phyloP scores from a whole-genome alignment of 2,113 vertebrate genomes.

The Limanda limanda region DNA sequence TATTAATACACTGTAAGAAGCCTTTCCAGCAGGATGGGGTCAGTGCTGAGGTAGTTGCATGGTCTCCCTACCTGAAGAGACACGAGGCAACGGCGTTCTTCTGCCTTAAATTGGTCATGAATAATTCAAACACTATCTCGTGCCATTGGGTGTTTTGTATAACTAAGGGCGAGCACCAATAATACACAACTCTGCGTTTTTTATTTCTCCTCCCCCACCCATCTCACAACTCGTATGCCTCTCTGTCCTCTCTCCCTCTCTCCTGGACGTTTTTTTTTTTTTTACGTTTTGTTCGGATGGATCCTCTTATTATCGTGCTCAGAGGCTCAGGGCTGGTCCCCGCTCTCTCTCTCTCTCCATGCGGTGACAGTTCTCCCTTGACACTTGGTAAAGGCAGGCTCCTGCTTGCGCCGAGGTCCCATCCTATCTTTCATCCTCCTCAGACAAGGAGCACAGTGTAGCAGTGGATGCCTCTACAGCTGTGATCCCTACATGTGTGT shows the following conservation, averaged over 20 bases:
- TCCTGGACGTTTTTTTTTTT: conserved; percentile 22
- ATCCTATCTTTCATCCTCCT: conserved; percentile 24
- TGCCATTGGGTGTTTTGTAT: conserved; percentile 19
- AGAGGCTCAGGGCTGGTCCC: conserved; percentile 55
- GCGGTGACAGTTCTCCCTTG: conserved; percentile 74
- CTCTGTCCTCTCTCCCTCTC: conserved; percentile 24
- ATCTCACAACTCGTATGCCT: conserved; percentile 36
- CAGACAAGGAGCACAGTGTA: conserved; percentile 15
- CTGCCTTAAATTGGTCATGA: conserved; percentile 30
- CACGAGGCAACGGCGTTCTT: not conserved
- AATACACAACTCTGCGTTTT: conserved; percentile 32
- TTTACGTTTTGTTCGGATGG: conserved; percentile 48
- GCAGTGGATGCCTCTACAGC: conserved; percentile 5
- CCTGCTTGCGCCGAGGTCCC: conserved; percentile 54
- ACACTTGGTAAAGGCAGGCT: conserved; percentile 77
- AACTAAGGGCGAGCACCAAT: conserved; percentile 27
- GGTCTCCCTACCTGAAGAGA: not conserved
- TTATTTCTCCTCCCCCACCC: conserved; percentile 39
- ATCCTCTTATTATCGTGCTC: conserved; percentile 73
- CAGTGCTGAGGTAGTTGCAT: not conserved
- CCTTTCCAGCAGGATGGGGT: conserved; percentile 23
- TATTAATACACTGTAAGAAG: conserved; percentile 43
- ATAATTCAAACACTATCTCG: conserved; percentile 48
- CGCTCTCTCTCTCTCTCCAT: conserved; percentile 31
- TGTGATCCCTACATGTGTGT: conserved; percentile 4